Conservation (phyloP, 2,113 vertebrate genomes). For the Kryptolebias marmoratus region DNA sequence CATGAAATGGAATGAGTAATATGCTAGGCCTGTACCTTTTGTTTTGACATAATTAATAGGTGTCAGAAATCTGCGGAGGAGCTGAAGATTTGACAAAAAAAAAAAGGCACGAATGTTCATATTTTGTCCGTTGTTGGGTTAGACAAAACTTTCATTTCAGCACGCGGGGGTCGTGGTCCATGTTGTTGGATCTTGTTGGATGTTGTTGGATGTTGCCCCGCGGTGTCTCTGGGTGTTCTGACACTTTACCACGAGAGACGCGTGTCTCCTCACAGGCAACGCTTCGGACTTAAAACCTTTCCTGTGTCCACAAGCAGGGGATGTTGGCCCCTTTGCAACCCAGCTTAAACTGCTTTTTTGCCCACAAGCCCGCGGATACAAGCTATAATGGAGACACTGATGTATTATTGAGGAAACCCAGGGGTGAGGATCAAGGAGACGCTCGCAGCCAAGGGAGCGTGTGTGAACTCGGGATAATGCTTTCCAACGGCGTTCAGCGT, state of each 20-base stretch:
- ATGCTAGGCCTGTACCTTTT: constrained; percentile 6
- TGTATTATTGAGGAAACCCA: constrained; percentile 80
- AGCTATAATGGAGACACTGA: constrained; percentile 77
- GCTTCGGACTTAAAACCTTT: constrained; percentile 79
- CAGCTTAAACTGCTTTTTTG: constrained; percentile 68
- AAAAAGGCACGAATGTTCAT: constrained; percentile 6
- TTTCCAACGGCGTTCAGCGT: constrained; percentile 55
- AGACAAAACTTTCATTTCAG: constrained; percentile 46
- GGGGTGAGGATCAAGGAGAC: constrained; percentile 73
- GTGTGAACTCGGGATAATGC: constrained; percentile 66
- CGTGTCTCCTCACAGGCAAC: constrained; percentile 70
- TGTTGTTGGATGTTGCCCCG: constrained; percentile 37
- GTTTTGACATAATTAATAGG: constrained; percentile 36
- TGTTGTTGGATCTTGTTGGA: constrained; percentile 16
- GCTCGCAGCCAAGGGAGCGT: constrained; percentile 47
- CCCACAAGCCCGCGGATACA: constrained; percentile 69
- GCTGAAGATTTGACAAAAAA: neutral
- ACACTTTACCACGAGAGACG: constrained; percentile 54
- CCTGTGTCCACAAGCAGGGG: constrained; percentile 71
- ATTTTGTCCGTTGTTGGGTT: constrained; percentile 18
- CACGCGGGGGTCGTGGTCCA: neutral
- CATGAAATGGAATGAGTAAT: neutral
- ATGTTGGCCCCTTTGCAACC: constrained; percentile 52
- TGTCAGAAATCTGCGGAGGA: neutral
- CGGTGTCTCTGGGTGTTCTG: constrained; percentile 53